Conservation (phyloP, 2,797 vertebrate genomes). For the Micromesistius poutassou region DNA sequence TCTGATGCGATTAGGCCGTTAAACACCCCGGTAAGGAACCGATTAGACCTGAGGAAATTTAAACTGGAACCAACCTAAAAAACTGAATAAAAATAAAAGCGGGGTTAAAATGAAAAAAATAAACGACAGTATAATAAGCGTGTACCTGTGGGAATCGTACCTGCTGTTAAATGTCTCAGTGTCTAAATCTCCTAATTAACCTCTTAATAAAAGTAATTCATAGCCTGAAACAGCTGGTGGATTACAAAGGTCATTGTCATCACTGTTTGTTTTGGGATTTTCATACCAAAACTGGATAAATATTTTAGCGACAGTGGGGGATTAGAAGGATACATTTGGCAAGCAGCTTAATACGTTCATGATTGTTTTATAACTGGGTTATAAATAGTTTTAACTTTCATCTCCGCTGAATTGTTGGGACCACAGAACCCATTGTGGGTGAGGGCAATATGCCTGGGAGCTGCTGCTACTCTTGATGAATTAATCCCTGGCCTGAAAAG, state of each 20-base stretch:
- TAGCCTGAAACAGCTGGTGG: not conserved
- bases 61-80: not conserved
- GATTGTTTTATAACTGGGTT: not conserved
- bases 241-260: not conserved
- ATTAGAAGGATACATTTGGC: not conserved
- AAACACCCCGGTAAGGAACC: not conserved
- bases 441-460: not conserved
- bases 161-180: too few species aligned
- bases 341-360: not conserved
- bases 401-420: not conserved
- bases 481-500: conserved; percentile 40
- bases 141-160: too few species aligned
- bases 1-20: not conserved
- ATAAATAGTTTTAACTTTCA: not conserved
- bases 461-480: conserved; percentile 21
- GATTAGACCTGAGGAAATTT: not conserved
- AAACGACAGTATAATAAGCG: too few species aligned
- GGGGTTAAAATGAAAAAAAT: too few species aligned
- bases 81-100: not conserved
- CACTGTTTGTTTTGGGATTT: not conserved
- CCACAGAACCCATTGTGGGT: conserved; percentile 20
- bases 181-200: not conserved
- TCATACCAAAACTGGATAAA: not conserved
- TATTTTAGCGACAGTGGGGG: not conserved
- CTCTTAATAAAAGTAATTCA: not conserved